Conservation (phyloP, 2,888 invertebrate species). For the Ectemnius continuus region DNA sequence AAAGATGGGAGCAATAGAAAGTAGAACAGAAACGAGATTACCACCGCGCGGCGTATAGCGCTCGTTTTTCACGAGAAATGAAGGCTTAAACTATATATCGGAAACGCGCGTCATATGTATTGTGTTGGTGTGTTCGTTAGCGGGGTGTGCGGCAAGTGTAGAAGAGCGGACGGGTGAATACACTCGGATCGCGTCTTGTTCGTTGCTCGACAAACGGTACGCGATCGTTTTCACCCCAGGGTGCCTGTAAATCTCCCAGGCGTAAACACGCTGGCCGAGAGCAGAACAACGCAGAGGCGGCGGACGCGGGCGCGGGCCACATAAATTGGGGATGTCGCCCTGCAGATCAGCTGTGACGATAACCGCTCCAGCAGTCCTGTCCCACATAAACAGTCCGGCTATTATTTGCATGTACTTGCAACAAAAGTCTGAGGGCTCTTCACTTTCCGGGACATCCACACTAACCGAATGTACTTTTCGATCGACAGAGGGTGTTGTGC, state of each 20-base stretch:
- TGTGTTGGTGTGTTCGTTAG: slow-evolving; percentile 10
- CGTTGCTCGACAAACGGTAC: slow-evolving; percentile 53
- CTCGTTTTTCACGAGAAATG: slow-evolving; percentile 1
- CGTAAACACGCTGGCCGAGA: slow-evolving; percentile 50
- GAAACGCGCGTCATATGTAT: slow-evolving; percentile 34
- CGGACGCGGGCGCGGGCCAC: slow-evolving; percentile 47
- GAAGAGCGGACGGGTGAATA: slow-evolving; percentile 32
- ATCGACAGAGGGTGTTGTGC: not conserved
- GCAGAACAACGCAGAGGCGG: slow-evolving; percentile 22
- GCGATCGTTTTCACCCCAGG: slow-evolving; percentile 59
- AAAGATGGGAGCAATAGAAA: not conserved
- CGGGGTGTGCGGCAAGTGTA: slow-evolving; percentile 5
- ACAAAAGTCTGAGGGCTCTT: slow-evolving; percentile 32
- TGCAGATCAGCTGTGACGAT: slow-evolving; percentile 59
- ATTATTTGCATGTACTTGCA: slow-evolving; percentile 51
- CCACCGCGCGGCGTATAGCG: too few species aligned
- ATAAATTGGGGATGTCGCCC: slow-evolving; percentile 64
- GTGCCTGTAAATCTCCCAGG: slow-evolving; percentile 55
- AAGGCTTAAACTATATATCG: slow-evolving; percentile 17
- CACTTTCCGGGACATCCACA: not conserved
- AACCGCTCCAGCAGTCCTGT: slow-evolving; percentile 59
- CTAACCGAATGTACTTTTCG: not conserved
- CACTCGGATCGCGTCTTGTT: slow-evolving; percentile 51
- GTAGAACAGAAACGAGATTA: not conserved
- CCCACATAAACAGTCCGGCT: slow-evolving; percentile 30